Percentiles rank a stretch among this genome's conserved stretches.
phyloP scores from a whole-genome alignment of 2,797 vertebrate genomes.

The Morelia viridis region DNA sequence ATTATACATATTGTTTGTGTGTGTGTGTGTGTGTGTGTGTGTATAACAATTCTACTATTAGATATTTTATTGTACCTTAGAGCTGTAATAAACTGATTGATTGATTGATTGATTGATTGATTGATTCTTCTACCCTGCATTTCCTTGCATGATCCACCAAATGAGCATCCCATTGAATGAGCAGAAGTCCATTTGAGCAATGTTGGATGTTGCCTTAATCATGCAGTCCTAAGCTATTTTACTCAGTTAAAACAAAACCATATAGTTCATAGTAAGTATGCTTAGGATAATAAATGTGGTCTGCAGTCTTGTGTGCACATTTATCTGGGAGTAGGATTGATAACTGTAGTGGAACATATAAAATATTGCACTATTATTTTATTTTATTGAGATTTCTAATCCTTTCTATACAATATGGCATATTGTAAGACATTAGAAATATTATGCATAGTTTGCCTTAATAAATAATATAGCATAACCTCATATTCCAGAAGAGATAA shows the following conservation, averaged over 20 bases:
- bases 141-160: no score
- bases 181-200: neutral
- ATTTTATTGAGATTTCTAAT: neutral
- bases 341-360: neutral
- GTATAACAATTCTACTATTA: no score
- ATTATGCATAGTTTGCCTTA: neutral
- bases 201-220: neutral
- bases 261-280: neutral
- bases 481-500: neutral
- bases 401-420: neutral
- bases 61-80: no score
- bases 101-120: no score
- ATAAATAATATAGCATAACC: neutral
- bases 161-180: neutral
- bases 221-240: neutral
- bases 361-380: neutral
- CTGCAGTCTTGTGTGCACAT: neutral
- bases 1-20: no score
- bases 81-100: no score
- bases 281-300: neutral
- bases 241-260: no score
- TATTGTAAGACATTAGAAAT: conserved; percentile 29
- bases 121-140: no score
- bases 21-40: no score
- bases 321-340: neutral